These are phyloP conservation scores for Leucophenga varia DNA, from an alignment of 1,140 invertebrate genomes.

Conservation along the genomic window DNA sequence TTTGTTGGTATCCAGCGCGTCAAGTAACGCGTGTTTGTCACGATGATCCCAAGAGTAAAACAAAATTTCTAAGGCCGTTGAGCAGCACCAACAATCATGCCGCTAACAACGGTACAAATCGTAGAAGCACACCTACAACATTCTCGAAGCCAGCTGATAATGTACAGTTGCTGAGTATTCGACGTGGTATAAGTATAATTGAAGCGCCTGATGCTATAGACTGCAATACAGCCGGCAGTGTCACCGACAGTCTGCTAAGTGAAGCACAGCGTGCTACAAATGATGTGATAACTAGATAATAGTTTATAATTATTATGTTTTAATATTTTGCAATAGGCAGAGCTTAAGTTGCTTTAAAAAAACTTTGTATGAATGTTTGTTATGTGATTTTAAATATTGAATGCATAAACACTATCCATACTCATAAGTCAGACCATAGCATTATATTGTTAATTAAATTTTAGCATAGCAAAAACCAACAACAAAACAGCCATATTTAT, in stretches of 20 bases:
- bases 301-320: neutral
- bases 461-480: too few relatives aligned
- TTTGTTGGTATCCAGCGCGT: slow-evolving; percentile 50
- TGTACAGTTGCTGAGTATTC: slow-evolving; percentile 36
- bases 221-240: slow-evolving; percentile 10
- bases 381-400: too few relatives aligned
- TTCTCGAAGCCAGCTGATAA: slow-evolving; percentile 32
- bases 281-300: slow-evolving; percentile 49
- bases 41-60: slow-evolving; percentile 43
- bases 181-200: slow-evolving; percentile 8
- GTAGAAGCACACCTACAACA: neutral
- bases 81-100: slow-evolving; percentile 9
- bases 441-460: too few relatives aligned
- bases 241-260: slow-evolving; percentile 22
- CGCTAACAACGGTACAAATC: neutral
- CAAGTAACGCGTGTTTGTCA: slow-evolving; percentile 37
- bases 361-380: too few relatives aligned
- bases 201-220: slow-evolving; percentile 1
- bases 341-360: too few relatives aligned
- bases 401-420: too few relatives aligned
- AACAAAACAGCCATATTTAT: too few relatives aligned
- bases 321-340: too few relatives aligned
- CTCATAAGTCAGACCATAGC: too few relatives aligned
- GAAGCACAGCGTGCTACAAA: slow-evolving; percentile 5
- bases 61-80: slow-evolving; percentile 27